A percentile compares a stretch with the other conserved stretches of the same genome.
Evolutionary conservation across 2,888 invertebrate species (phyloP).

Genomic region (Timandra comae): DNA sequence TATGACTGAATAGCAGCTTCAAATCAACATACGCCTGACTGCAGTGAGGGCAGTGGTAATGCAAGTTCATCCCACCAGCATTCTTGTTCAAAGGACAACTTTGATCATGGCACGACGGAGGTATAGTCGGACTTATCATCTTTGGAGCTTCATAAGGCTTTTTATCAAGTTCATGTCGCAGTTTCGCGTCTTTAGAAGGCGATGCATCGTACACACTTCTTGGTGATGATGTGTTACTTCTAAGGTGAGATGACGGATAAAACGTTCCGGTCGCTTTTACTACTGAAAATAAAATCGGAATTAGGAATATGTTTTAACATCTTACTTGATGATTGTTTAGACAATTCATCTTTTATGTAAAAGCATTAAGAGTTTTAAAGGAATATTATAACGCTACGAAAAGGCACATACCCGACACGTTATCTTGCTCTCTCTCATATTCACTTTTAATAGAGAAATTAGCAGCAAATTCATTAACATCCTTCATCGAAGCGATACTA

Average conservation of each 20-base stretch:
- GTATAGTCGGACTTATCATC: constrained; percentile 58
- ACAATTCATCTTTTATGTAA: background rate
- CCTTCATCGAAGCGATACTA: constrained; percentile 56
- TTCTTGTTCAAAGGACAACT: constrained; percentile 64
- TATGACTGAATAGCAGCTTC: constrained; percentile 65
- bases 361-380: no score
- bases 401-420: constrained; percentile 65
- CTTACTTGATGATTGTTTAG: background rate
- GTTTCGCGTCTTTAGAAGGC: constrained; percentile 70
- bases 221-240: constrained; percentile 75
- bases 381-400: constrained; percentile 16
- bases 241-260: constrained; percentile 85
- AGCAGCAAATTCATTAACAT: constrained; percentile 50
- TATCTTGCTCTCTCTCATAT: constrained; percentile 66
- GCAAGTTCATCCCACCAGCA: constrained; percentile 64
- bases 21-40: constrained; percentile 67
- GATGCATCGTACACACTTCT: constrained; percentile 74
- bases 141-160: constrained; percentile 53
- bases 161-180: constrained; percentile 60
- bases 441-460: constrained; percentile 71
- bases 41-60: constrained; percentile 69
- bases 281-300: constrained; percentile 82
- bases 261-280: constrained; percentile 95
- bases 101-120: constrained; percentile 79
- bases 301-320: constrained; percentile 19